Conservation (phyloP, 1,140 invertebrate species). For the Drosophila equinoxialis region DNA sequence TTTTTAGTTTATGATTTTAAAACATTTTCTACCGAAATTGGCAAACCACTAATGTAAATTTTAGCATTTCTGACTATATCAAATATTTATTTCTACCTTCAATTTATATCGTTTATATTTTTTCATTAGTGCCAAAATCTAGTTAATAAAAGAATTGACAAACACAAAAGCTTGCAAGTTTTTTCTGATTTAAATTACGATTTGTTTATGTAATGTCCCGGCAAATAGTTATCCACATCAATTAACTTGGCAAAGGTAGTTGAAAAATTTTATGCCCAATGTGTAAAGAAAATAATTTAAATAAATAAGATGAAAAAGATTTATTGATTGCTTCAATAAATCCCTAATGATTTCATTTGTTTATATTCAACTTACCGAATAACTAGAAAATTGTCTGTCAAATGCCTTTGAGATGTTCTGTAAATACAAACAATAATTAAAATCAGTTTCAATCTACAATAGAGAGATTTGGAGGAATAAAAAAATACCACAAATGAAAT, state of each 20-base stretch:
- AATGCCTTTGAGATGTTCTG: conserved; percentile 45
- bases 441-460: conserved; percentile 33
- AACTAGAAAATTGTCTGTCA: conserved; percentile 28
- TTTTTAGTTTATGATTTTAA: no score
- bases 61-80: no score
- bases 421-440: conserved; percentile 56
- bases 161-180: no score
- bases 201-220: neutral
- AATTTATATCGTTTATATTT: no score
- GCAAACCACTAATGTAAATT: no score
- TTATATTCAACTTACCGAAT: conserved; percentile 65
- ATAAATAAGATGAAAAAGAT: neutral
- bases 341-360: conserved; percentile 11
- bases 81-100: no score
- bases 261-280: no score
- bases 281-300: no score
- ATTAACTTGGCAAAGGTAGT: neutral
- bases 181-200: neutral
- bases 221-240: conserved; percentile 63
- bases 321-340: conserved; percentile 33
- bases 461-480: neutral
- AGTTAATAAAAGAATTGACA: no score
- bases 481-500: conserved; percentile 22
- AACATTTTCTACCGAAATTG: no score
- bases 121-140: no score